Base-by-base conservation (phyloP, 2,113 vertebrate genomes). In the Copsychus sechellarum region DNA sequence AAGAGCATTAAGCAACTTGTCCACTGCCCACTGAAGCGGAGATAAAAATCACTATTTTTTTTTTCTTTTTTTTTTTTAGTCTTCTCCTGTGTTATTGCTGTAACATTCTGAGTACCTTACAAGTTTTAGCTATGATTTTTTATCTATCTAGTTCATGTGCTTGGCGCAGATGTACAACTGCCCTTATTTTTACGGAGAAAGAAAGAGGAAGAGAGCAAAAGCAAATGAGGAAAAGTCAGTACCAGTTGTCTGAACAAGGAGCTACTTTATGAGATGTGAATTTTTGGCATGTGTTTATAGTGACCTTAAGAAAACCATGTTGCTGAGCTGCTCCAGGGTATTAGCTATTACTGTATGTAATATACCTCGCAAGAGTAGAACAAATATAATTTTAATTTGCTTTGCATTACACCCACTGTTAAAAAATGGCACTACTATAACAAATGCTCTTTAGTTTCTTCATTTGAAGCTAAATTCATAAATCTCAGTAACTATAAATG, bases 391-490 rank as follows among this genome's bases (percentile, higher is more conserved):
- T 92, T 78, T 91, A 29, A 88, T 81, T 81, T 80, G 26, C 12
- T 80, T 93, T 92, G 7, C 54, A 47, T 88, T 88, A 56, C 18
- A 92, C 29, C 25, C 5, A 6, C 47, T 67, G 53, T 54, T 95
- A 91, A 88, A 94, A 92, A 69, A 33, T 78, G 20, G 36, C 33
- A 83, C 29, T 36, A 18, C 13, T 48, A 54, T 83, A 90, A 58
- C 23, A 81, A 93, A 91, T 92, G 81, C 70, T 81, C 65, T 79
- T 95, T 89, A 71, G 25, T 91, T 96, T 96, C 94, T 62, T 93
- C 91, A 77, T 88, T 93, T 95, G 60, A 86, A 50, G 33, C 47
- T 65, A 96, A 97, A 96, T 94, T 94, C 77, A 96, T 95, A 97
- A 94, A 95, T 96, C 91, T 95, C 67, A 88, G 91, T 76, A 94